phyloP scores from a whole-genome alignment of 2,888 invertebrate genomes.

The Idaea dimidiata region DNA sequence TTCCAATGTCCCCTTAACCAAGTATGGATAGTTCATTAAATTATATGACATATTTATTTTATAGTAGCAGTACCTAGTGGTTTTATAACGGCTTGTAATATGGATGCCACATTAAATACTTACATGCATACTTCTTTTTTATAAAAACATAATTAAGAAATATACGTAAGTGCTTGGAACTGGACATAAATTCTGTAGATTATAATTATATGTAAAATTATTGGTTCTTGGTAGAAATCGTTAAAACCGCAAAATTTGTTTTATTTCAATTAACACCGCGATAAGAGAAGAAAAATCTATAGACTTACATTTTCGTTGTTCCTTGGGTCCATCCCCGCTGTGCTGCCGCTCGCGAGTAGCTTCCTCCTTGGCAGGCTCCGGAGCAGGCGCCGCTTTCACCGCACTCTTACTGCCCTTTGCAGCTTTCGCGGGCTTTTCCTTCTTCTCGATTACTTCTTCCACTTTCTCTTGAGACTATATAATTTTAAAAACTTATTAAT shows the following conservation, averaged over 20 bases:
- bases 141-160: too few relatives aligned
- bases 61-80: neutral
- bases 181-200: too few relatives aligned
- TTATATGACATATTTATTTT: neutral
- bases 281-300: neutral
- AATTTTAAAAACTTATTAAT: neutral
- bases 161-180: too few relatives aligned
- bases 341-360: conserved; percentile 48
- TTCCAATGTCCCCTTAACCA: neutral
- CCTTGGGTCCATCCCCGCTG: conserved; percentile 60
- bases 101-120: too few relatives aligned
- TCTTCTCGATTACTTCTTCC: conserved; percentile 62
- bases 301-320: conserved; percentile 66
- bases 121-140: too few relatives aligned
- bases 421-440: conserved; percentile 52
- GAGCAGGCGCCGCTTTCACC: conserved; percentile 36
- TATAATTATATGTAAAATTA: too few relatives aligned
- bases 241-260: too few relatives aligned
- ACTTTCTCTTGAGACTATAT: conserved; percentile 54
- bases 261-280: too few relatives aligned
- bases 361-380: conserved; percentile 58
- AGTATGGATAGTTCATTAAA: too few relatives aligned
- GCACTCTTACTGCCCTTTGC: conserved; percentile 43
- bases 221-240: too few relatives aligned
- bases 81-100: neutral